Evolutionary conservation across 2,113 vertebrate genomes (phyloP).

Genomic region (Asarcornis scutulata): DNA sequence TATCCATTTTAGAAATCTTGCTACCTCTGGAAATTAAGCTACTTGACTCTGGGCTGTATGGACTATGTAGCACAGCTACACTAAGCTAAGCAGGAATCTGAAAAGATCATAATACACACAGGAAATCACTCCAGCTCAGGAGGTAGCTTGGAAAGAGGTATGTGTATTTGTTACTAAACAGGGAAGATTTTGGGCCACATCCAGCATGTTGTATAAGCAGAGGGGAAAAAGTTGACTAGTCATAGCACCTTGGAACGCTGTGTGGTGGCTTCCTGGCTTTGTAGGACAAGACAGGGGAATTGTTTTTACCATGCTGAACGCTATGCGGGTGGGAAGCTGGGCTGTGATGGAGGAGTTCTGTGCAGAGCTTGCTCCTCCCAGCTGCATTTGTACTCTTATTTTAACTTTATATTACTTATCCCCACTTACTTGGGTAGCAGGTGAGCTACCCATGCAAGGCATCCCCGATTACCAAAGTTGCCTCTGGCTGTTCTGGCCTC

Average conservation of each 20-base stretch:
- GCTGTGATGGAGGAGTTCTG: neutral
- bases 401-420: neutral
- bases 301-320: neutral
- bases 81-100: neutral
- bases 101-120: neutral
- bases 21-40: neutral
- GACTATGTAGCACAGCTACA: neutral
- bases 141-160: neutral
- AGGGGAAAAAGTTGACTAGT: neutral
- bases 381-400: neutral
- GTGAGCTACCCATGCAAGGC: neutral
- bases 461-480: neutral
- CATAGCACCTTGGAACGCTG: constrained; percentile 24
- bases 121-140: neutral
- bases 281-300: neutral
- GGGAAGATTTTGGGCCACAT: neutral
- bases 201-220: constrained; percentile 27
- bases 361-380: neutral
- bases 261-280: constrained; percentile 46
- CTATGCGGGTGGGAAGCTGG: neutral
- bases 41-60: neutral
- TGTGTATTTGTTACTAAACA: constrained; percentile 4
- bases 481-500: neutral
- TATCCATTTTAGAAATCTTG: neutral
- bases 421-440: neutral